phyloP scores from a whole-genome alignment of 1,140 invertebrate genomes.

The Diabrotica undecimpunctata region DNA sequence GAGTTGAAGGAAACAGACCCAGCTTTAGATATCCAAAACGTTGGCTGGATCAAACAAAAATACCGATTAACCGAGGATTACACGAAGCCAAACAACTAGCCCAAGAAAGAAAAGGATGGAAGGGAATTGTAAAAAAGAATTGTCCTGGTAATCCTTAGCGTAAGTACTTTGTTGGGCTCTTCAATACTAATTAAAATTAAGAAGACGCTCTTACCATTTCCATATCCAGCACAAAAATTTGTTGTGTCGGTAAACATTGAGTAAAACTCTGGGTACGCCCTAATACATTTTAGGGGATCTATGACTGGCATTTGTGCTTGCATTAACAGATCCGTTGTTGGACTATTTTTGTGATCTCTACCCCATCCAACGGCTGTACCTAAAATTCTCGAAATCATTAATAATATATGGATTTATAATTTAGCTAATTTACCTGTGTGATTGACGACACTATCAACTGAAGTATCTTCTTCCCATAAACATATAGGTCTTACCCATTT shows the following conservation, averaged over 20 bases:
- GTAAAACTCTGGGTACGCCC: slow-evolving; percentile 49
- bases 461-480: slow-evolving; percentile 43
- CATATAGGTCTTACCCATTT: slow-evolving; percentile 56
- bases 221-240: slow-evolving; percentile 51
- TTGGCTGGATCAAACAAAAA: too few species aligned
- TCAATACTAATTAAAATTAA: background rate
- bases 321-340: slow-evolving; percentile 45
- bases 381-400: slow-evolving; percentile 5
- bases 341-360: slow-evolving; percentile 46
- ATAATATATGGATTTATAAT: background rate
- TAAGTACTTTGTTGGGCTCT: too few species aligned
- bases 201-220: slow-evolving; percentile 32
- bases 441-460: slow-evolving; percentile 28
- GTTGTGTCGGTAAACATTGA: slow-evolving; percentile 45
- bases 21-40: too few species aligned
- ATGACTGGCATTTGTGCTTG: slow-evolving; percentile 50
- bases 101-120: too few species aligned
- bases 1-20: too few species aligned
- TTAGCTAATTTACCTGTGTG: slow-evolving; percentile 25
- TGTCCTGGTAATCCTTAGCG: too few species aligned
- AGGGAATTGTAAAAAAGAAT: background rate
- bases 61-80: too few species aligned
- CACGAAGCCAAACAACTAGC: too few species aligned
- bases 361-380: slow-evolving; percentile 49
- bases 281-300: slow-evolving; percentile 46